Evolutionary conservation across 2,888 invertebrate genomes (phyloP).

Genomic region (Hermodice carunculata): DNA sequence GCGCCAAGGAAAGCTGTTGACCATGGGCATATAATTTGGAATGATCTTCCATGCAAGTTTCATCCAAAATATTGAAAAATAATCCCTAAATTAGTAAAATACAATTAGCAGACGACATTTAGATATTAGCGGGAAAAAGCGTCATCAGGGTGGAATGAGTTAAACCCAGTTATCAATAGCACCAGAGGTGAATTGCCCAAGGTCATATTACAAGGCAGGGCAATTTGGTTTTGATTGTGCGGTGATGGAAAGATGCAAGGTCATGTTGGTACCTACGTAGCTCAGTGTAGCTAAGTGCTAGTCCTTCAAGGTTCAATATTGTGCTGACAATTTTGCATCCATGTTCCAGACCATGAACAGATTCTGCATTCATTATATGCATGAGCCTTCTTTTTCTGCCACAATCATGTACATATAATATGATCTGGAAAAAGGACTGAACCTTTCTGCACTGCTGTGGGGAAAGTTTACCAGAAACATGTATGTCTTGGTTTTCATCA

Average conservation of each 20-base stretch:
- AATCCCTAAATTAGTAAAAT: no score
- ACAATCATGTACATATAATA: not conserved
- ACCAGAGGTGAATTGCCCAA: slow-evolving; percentile 12
- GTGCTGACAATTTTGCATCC: slow-evolving; percentile 8
- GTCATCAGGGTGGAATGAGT: no score
- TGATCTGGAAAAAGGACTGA: not conserved
- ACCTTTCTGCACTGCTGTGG: no score
- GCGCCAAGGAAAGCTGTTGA: no score
- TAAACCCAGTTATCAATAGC: slow-evolving; percentile 12
- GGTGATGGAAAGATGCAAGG: slow-evolving; percentile 7
- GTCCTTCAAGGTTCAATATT: slow-evolving; percentile 6
- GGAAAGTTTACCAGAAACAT: no score
- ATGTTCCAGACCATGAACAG: slow-evolving; percentile 10
- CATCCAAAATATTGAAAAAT: no score
- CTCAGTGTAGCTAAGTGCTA: slow-evolving; percentile 9
- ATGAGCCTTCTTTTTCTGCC: slow-evolving; percentile 1
- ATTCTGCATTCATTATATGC: slow-evolving; percentile 1
- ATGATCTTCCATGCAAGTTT: no score
- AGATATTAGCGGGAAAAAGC: no score
- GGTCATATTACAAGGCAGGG: slow-evolving; percentile 6
- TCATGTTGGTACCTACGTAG: slow-evolving; percentile 12
- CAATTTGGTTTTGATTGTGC: not conserved
- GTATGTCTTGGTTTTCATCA: not conserved
- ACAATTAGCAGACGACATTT: no score
- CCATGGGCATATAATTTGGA: no score